A percentile compares a stretch with the other conserved stretches of the same genome.
Conservation (phyloP, 2,113 vertebrate genomes). For the Galeopterus variegatus region DNA sequence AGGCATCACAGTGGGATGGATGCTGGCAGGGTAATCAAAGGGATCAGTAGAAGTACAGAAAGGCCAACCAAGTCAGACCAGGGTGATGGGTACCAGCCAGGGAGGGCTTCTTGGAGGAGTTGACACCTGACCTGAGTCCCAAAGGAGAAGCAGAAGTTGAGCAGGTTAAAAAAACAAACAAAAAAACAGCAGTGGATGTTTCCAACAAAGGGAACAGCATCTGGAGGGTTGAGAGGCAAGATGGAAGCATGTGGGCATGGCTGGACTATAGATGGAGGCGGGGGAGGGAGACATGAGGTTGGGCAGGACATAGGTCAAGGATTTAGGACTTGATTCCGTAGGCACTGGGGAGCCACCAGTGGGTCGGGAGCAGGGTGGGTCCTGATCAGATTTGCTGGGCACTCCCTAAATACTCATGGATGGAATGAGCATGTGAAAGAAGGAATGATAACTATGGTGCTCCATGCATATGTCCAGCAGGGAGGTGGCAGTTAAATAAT, state of each 20-base stretch:
- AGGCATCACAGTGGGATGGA: not conserved
- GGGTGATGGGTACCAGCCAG: not conserved
- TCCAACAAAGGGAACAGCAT: not conserved
- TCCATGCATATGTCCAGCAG: not conserved
- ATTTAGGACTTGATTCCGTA: not conserved
- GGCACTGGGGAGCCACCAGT: not conserved
- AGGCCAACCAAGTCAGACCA: not conserved
- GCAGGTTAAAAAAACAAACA: not conserved
- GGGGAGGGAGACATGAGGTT: not conserved
- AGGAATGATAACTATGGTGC: not conserved
- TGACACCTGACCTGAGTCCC: not conserved
- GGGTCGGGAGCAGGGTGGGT: not conserved
- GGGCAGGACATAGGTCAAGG: not conserved
- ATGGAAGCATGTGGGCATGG: not conserved
- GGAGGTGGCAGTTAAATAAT: not conserved
- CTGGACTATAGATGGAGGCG: not conserved
- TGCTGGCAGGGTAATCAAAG: not conserved
- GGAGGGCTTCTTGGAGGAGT: not conserved
- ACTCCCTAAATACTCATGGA: not conserved
- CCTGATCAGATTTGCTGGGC: not conserved
- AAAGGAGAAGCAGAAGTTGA: not conserved
- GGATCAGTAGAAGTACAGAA: not conserved
- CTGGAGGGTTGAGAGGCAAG: not conserved
- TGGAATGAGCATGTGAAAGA: too few relatives aligned
- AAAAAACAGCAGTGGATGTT: not conserved